phyloP scores from a whole-genome alignment of 2,888 invertebrate genomes.

The Chrysodeixis includens region DNA sequence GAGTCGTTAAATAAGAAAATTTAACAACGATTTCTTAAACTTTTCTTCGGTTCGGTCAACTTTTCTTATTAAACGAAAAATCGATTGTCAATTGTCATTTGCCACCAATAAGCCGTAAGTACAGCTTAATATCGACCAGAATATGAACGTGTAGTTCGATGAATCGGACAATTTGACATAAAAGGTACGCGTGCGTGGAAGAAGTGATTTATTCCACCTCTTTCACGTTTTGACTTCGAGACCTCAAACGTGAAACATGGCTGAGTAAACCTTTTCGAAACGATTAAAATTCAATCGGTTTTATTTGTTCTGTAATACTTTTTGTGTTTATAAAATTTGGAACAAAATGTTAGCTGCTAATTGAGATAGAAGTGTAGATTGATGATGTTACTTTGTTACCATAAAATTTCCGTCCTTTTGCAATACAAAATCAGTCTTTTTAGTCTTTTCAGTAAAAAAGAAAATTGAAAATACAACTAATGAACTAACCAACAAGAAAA shows the following conservation, averaged over 20 bases:
- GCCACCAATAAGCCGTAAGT: constrained; percentile 16
- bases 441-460: too few species aligned
- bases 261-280: constrained; percentile 10
- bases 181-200: neutral
- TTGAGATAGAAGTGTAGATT: too few species aligned
- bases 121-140: constrained; percentile 5
- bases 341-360: too few species aligned
- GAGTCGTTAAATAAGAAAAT: too few species aligned
- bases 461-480: too few species aligned
- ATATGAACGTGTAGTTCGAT: constrained; percentile 23
- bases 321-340: neutral
- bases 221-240: constrained; percentile 15
- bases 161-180: constrained; percentile 17
- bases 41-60: too few species aligned
- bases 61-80: too few species aligned
- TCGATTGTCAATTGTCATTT: constrained; percentile 16
- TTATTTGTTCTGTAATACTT: neutral
- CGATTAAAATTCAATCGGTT: neutral
- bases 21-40: too few species aligned
- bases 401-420: too few species aligned
- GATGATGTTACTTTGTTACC: too few species aligned
- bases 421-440: too few species aligned
- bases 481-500: too few species aligned
- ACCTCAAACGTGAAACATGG: constrained; percentile 25
- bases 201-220: constrained; percentile 24